Evolutionary conservation across 2,113 vertebrate species (phyloP).

Genomic region (Labrus mixtus): DNA sequence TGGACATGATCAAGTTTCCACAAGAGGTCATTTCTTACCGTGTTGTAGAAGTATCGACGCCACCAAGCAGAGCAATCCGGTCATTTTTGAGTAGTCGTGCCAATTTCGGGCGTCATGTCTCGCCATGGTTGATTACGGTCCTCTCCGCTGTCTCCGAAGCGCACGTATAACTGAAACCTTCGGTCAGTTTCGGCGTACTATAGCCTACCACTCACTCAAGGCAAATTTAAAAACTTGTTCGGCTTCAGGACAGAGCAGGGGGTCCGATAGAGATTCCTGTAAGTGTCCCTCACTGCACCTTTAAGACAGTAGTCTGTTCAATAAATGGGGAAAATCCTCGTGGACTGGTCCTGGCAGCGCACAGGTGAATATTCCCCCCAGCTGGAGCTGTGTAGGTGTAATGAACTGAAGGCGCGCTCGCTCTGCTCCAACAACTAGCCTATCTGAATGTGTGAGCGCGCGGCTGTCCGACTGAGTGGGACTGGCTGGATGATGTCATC

Average conservation of each 20-base stretch:
- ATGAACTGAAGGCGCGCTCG: slow-evolving; percentile 32
- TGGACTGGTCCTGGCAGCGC: slow-evolving; percentile 22
- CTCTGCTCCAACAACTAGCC: slow-evolving; percentile 51
- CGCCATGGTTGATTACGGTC: slow-evolving; percentile 68
- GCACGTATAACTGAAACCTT: slow-evolving; percentile 4
- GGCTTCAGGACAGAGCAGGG: slow-evolving; percentile 29
- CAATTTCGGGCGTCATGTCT: slow-evolving; percentile 66
- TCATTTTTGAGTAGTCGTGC: slow-evolving; percentile 50
- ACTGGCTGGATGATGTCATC: slow-evolving; percentile 76
- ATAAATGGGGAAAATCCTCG: slow-evolving; percentile 21
- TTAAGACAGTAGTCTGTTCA: slow-evolving; percentile 26
- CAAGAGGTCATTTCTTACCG: slow-evolving; percentile 69
- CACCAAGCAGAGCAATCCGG: slow-evolving; percentile 62
- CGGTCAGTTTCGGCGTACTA: slow-evolving; percentile 15
- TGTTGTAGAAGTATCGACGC: slow-evolving; percentile 56
- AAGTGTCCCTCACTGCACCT: slow-evolving; percentile 37
- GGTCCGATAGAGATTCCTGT: slow-evolving; percentile 28
- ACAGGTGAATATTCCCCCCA: slow-evolving; percentile 65
- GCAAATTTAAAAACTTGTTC: slow-evolving; percentile 54
- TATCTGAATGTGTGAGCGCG: slow-evolving; percentile 33
- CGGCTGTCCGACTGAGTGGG: slow-evolving; percentile 39
- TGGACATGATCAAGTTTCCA: slow-evolving; percentile 7
- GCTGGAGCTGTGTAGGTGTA: slow-evolving; percentile 21
- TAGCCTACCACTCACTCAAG: not conserved
- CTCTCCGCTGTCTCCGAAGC: slow-evolving; percentile 32